Evolutionary conservation across 2,888 invertebrate genomes (phyloP).

Genomic region (Urechis unicinctus): DNA sequence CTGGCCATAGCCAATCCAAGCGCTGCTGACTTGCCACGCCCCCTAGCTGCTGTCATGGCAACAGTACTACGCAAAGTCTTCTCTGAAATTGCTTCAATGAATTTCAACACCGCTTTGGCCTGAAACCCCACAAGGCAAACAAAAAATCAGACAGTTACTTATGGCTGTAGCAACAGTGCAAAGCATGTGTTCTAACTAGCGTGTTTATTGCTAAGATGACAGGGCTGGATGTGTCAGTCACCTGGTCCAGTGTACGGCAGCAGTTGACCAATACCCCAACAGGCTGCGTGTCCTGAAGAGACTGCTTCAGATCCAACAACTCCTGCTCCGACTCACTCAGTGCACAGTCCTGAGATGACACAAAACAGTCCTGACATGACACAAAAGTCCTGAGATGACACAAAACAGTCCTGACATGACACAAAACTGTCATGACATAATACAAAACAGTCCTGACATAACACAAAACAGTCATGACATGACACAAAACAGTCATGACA

Average conservation of each 20-base stretch:
- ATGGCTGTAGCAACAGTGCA: background rate
- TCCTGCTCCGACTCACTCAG: slow-evolving; percentile 53
- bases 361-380: no score
- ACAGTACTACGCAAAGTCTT: slow-evolving; percentile 83
- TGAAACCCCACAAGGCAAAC: slow-evolving; percentile 28
- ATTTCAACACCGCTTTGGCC: slow-evolving; percentile 83
- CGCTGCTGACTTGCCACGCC: slow-evolving; percentile 96
- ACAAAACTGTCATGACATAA: no score
- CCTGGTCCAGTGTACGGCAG: slow-evolving; percentile 88
- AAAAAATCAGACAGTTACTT: background rate
- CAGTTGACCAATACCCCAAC: slow-evolving; percentile 80
- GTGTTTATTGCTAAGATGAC: background rate
- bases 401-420: no score
- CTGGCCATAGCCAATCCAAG: slow-evolving; percentile 80
- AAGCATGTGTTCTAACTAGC: background rate
- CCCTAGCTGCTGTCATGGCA: slow-evolving; percentile 90
- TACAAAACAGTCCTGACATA: no score
- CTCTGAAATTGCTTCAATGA: slow-evolving; percentile 91
- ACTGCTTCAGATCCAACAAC: slow-evolving; percentile 71
- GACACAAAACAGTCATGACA: no score
- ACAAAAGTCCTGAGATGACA: no score
- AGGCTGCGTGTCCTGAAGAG: slow-evolving; percentile 82
- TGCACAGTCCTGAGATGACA: slow-evolving; percentile 3
- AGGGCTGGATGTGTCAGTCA: slow-evolving; percentile 22
- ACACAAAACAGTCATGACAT: no score